Conservation (phyloP, 2,888 invertebrate species). For the Xanthia icteritia region DNA sequence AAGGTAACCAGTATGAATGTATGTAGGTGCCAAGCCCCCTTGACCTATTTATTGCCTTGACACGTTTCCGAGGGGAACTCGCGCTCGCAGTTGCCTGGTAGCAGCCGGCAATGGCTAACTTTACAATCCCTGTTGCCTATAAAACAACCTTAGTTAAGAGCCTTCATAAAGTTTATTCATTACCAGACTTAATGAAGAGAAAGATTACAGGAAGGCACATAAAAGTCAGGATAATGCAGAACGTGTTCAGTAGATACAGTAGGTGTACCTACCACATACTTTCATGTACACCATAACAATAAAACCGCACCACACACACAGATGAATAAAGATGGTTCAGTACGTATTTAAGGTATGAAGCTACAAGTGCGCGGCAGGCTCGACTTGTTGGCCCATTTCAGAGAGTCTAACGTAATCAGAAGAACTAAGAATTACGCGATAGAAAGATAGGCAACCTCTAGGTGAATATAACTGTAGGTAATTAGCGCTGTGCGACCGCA, state of each 20-base stretch:
- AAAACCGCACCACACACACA: neutral
- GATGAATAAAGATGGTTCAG: no score
- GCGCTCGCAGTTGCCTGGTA: slow-evolving; percentile 26
- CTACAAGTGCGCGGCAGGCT: no score
- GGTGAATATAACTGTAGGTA: no score
- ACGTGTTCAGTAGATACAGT: slow-evolving; percentile 2
- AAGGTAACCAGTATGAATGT: slow-evolving; percentile 52
- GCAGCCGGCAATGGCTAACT: slow-evolving; percentile 51
- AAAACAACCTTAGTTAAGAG: slow-evolving; percentile 55
- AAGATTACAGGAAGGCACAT: slow-evolving; percentile 14
- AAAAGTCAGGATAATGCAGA: slow-evolving; percentile 22
- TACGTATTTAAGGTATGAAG: no score
- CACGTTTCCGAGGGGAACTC: slow-evolving; percentile 73
- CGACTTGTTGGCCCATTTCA: no score
- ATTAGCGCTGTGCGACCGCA: no score
- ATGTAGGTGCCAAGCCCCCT: slow-evolving; percentile 69
- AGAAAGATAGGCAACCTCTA: no score
- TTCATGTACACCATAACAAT: neutral
- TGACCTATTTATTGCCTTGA: slow-evolving; percentile 80
- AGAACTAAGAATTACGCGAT: no score
- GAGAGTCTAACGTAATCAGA: no score
- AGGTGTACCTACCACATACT: neutral
- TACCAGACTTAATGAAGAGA: slow-evolving; percentile 47
- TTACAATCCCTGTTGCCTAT: slow-evolving; percentile 66
- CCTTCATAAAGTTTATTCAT: slow-evolving; percentile 56